These are phyloP conservation scores for Brachymystax lenok DNA, from an alignment of 2,797 vertebrate species.

Conservation along the genomic window DNA sequence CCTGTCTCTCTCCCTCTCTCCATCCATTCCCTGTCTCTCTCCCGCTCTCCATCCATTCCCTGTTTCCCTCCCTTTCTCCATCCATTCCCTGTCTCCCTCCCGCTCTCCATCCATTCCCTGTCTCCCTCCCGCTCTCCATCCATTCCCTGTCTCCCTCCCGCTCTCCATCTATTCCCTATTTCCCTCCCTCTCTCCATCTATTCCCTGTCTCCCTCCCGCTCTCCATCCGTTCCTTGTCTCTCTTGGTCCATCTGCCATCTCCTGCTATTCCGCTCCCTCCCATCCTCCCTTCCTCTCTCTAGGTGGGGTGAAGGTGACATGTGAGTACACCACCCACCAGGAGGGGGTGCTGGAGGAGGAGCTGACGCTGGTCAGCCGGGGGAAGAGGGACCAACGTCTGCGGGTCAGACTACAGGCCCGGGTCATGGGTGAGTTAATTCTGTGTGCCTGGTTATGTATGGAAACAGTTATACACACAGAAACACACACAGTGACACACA, in stretches of 20 bases:
- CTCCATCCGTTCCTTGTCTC: not conserved
- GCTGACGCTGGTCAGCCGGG: slow-evolving; percentile 77
- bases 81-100: not conserved
- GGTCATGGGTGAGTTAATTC: slow-evolving; percentile 81
- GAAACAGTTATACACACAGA: slow-evolving; percentile 3
- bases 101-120: not conserved
- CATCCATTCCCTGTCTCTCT: not conserved
- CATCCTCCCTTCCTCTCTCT: not conserved
- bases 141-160: too few species aligned
- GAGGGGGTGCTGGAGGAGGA: slow-evolving; percentile 89
- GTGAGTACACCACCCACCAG: slow-evolving; percentile 87
- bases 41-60: not conserved
- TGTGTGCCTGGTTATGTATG: not conserved
- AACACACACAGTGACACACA: not conserved
- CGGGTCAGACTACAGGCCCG: slow-evolving; percentile 82
- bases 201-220: not conserved
- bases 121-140: not conserved
- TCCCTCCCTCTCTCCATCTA: too few species aligned
- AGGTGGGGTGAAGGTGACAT: slow-evolving; percentile 85
- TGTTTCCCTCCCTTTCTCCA: not conserved
- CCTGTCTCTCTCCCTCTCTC: too few species aligned
- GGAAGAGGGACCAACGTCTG: slow-evolving; percentile 64
- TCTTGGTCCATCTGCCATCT: not conserved
- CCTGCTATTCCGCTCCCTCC: not conserved
- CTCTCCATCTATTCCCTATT: too few species aligned